Evolutionary conservation across 2,797 vertebrate species (phyloP), one percentile per base, ranked within the genome.

Genomic region (Syndactyla subalaris): DNA sequence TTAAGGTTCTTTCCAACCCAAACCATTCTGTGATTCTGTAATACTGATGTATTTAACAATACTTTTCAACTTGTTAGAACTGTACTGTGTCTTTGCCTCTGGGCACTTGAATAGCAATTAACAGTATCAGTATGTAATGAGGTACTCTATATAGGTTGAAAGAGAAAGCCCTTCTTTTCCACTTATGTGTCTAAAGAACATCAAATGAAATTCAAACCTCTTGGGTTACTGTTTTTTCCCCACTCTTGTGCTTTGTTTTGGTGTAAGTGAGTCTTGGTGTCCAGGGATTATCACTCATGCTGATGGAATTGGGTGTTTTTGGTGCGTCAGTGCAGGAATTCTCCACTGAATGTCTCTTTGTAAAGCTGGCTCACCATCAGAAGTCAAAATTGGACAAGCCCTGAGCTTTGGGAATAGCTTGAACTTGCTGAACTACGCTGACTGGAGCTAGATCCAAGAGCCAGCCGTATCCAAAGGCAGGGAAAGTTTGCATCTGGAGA

Each of bases 101-200:
- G 72, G 88, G 77, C 59, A 24, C 76, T 79, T 76, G 88, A 91
- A 86, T 88, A 90, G 27, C 73, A 92, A 92, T 93, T 96, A 90
- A 82, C 52, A 34, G 7, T 45, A 86, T 86, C 79, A 43, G 76
- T 78, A 72, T 52, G 59, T 92, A 95, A 89, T 89, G 79, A 94
- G 55, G 46, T 84, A 48, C 45, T 68, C 54, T 66, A 8, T 91
- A 14, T 73, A 73, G 55, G 43, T 67, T 93, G 76, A 76, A 93
- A 81, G 70, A 70, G 15, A 76, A 91, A 88, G 54, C 52, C 34
- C 32, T 85, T 23, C 55, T 80, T 79, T 82, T 88, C 27, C 75
- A 76, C 27, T 78, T 82, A 18, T 2, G 12, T 48, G 26, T 84
- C 45, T 75, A 48, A 43, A 5, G 2, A 88, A 70, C 66, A 73